Evolutionary conservation across 2,113 vertebrate species (phyloP).

Genomic region (Lucifuga dentata): DNA sequence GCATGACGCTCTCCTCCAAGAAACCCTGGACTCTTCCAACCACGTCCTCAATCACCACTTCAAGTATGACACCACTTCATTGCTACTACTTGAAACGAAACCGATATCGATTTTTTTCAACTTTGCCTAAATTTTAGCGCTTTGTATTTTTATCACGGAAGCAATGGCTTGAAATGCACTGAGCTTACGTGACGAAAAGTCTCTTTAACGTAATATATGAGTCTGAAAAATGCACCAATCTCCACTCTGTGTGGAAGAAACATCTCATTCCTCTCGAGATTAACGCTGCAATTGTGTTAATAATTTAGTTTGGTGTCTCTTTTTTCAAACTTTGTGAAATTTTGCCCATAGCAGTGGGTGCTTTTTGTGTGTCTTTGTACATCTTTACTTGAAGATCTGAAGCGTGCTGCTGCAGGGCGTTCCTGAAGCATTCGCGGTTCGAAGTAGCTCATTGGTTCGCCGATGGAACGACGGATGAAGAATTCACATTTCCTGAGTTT

Average conservation of each 20-base stretch:
- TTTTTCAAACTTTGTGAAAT: constrained; percentile 24
- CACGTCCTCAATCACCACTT: constrained; percentile 50
- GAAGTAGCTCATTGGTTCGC: constrained; percentile 5
- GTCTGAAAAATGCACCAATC: constrained; percentile 28
- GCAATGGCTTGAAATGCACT: constrained; percentile 29
- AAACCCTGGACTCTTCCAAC: constrained; percentile 43
- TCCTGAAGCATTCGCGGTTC: constrained; percentile 30
- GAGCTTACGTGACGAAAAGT: constrained; percentile 10
- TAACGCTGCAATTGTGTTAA: constrained; percentile 55
- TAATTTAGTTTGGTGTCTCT: constrained; percentile 39
- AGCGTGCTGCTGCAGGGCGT: constrained; percentile 32
- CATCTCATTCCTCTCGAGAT: constrained; percentile 28
- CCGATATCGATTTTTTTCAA: constrained; percentile 5
- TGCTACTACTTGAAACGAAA: not conserved
- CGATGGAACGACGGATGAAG: not conserved
- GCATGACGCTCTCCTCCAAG: constrained; percentile 66
- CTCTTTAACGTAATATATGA: constrained; percentile 33
- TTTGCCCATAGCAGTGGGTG: constrained; percentile 13
- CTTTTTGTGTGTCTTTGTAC: constrained; percentile 47
- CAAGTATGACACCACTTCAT: constrained; percentile 5
- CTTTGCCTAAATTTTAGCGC: constrained; percentile 14
- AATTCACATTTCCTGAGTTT: no score
- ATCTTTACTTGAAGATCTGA: constrained; percentile 58
- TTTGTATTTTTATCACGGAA: constrained; percentile 21
- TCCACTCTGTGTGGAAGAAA: constrained; percentile 22